Base-by-base conservation (phyloP, 2,113 vertebrate species). In the Thomomys bottae region DNA sequence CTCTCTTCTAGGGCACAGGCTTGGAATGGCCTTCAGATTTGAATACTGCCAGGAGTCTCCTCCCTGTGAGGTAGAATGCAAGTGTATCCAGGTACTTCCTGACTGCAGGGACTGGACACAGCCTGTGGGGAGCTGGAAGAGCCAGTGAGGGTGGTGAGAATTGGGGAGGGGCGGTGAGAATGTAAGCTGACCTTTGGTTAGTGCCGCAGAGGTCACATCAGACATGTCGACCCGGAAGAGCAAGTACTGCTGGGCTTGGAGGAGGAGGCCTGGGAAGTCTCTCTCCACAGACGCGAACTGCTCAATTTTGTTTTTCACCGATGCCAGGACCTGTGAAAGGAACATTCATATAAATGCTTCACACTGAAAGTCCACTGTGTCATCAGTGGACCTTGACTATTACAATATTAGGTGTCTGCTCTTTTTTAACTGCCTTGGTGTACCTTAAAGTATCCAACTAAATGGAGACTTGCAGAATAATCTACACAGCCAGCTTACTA, bases 261-360 rank as follows among this genome's bases (percentile, higher is more conserved):
- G 97, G 64, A 99, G 98, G 95, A 99, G 97, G 82, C 98, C 97
- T 0, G 98, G 97, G 76, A 99, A 99, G 96, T 99, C 98, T 95
- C 98, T 98, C 96, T 98, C 98, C 79, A 96, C 45, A 1, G 97
- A 98, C 54, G 98, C 98, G 96, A 98, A 98, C 94, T 98, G 97
- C 68, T 99, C 99, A 14, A 99, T 99, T 98, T 99, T 99, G 96
- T 98, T 98, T 97, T 99, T 99, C 95, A 99, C 97, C 71, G 98
- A 99, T 70, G 99, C 99, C 24, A 99, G 98, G 75, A 99, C 99
- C 99, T 99, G 97, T 75, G 96, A 95, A 95, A 97, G 91, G 26
- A 21, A 54, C 49, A 17, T 14, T 14, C 57, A 84, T 68, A 40
- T 10, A 36, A 11, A 42, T 17, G 21, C 83, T 61, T 26, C 75